Evolutionary conservation across 2,888 invertebrate species (phyloP).

Genomic region (Petrolisthes cinctipes): DNA sequence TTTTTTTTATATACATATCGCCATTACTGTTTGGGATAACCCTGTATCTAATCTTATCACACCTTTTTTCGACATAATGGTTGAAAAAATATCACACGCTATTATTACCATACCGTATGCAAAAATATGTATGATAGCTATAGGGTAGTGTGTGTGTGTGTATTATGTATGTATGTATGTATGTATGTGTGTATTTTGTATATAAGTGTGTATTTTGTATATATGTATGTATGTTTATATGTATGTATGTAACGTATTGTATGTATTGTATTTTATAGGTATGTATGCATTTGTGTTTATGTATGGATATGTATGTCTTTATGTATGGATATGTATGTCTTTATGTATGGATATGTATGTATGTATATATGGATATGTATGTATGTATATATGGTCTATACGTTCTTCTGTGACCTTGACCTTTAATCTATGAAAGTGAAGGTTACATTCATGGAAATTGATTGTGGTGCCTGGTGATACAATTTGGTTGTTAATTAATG

Average conservation of each 20-base stretch:
- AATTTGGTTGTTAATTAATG: no score
- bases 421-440: no score
- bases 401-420: no score
- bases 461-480: no score
- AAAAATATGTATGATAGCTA: neutral
- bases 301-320: neutral
- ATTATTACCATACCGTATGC: no score
- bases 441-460: no score
- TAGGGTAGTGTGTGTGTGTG: neutral
- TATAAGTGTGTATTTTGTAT: conserved; percentile 11
- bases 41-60: no score
- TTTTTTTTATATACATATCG: no score
- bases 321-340: neutral
- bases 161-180: neutral
- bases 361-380: neutral
- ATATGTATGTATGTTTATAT: conserved; percentile 31
- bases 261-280: neutral
- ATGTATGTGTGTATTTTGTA: neutral
- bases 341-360: neutral
- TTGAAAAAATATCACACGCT: no score
- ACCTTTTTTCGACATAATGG: no score
- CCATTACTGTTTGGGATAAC: no score
- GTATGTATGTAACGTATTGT: conserved; percentile 23
- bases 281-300: neutral
- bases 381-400: neutral